Evolutionary conservation across 2,797 vertebrate genomes (phyloP), one percentile per base, ranked within the genome.

Genomic region (Etheostoma nigrum): DNA sequence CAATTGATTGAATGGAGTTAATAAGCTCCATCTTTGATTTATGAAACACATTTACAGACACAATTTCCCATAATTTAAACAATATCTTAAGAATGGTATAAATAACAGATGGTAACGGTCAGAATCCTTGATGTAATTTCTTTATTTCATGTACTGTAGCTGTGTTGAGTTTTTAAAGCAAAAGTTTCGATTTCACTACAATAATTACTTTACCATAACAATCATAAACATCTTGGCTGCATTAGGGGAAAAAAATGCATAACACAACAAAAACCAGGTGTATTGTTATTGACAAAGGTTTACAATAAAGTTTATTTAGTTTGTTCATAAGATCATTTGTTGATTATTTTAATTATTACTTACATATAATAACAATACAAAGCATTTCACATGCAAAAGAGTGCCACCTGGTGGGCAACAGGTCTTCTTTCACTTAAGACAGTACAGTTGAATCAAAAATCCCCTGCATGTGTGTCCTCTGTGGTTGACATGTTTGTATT

Each of bases 361-460:
- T 13, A 11, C 7, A 23, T 16, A n/a, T 11, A 53, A 16, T 3
- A 23, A 30, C 7, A 53, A 4, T 30, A 6, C 11, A 15, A 23
- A 11, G 9, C 19, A 6, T 25, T 33, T 18, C 47, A n/a, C 15
- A 13, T 4, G 23, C 3, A 6, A 11, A 44, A 42, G 0, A 21
- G 6, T 42, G 44, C 52, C 81, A 65, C 12, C 78, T 54, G 45
- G 58, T 84, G 82, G 8, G 65, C 18, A 75, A 54, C 4, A 25
- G n/a, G 12, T 3, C 1, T 4, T 12, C 3, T 3, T 16, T 44
- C 57, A 69, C 1, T n/a, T 54, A 18, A 18, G 1, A 7, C 2
- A 13, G 9, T 13, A 1, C 6, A 10, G 30, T 0, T 12, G 6
- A 8, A 49, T 9, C 13, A 5, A 27, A 12, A 3, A 0, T 23